These are phyloP conservation scores for Entomyzon cyanotis DNA, from an alignment of 2,113 vertebrate genomes.

Conservation along the genomic window DNA sequence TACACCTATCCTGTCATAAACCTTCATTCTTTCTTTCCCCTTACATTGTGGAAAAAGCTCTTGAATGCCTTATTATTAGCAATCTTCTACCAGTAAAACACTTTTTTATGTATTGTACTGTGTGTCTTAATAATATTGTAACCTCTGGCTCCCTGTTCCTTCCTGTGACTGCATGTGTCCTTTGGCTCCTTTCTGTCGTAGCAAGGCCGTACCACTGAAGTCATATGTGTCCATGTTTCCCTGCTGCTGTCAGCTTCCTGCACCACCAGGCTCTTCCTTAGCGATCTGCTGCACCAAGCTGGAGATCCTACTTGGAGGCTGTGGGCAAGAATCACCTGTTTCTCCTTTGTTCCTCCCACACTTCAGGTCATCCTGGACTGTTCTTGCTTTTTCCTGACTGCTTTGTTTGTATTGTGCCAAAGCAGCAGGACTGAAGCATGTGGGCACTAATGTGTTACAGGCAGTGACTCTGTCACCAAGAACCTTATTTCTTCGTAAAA, in stretches of 20 bases:
- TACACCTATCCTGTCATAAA: not conserved
- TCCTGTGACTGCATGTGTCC: accelerated
- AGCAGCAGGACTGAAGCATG: not conserved
- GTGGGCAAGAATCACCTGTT: not conserved
- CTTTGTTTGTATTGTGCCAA: not conserved
- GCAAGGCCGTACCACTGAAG: not conserved
- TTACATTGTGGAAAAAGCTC: not conserved
- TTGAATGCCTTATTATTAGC: not conserved
- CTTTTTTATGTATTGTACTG: not conserved
- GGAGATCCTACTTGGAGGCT: not conserved
- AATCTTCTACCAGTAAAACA: not conserved
- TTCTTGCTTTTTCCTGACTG: not conserved
- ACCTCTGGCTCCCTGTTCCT: not conserved
- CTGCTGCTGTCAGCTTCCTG: not conserved
- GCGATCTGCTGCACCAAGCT: not conserved
- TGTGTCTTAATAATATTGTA: not conserved
- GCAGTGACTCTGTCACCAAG: not conserved
- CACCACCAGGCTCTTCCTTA: not conserved
- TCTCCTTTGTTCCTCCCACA: not conserved
- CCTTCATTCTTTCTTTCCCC: not conserved
- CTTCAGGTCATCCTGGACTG: not conserved
- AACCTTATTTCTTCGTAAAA: not conserved
- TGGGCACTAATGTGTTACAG: not conserved
- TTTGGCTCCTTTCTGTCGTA: accelerated
- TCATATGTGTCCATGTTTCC: not conserved